These are phyloP conservation scores for Philotrypesis tridentata DNA, from an alignment of 1,140 invertebrate genomes.

Conservation along the genomic window DNA sequence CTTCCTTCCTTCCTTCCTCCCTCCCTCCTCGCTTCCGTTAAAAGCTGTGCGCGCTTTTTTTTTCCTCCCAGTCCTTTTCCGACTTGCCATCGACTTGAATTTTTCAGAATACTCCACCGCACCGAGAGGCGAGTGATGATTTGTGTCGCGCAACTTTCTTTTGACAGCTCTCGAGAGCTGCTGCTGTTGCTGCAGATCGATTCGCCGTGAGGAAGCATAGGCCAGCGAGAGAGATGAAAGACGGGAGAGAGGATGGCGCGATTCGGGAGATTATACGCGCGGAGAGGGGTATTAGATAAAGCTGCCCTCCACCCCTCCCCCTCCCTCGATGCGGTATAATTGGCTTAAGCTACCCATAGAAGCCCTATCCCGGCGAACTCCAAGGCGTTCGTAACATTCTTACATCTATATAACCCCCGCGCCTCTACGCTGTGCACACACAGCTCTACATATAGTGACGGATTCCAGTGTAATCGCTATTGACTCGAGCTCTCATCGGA, in stretches of 20 bases:
- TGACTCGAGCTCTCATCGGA: too few species aligned
- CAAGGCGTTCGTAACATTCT: conserved; percentile 11
- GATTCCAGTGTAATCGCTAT: too few species aligned
- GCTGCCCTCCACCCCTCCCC: too few species aligned
- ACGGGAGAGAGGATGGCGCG: neutral
- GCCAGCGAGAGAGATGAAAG: neutral
- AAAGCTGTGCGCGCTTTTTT: neutral
- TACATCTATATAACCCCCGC: neutral
- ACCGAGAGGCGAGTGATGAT: neutral
- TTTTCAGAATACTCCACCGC: too few species aligned
- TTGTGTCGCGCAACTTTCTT: neutral
- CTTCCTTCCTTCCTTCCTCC: conserved; percentile 20
- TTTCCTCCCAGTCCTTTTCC: neutral
- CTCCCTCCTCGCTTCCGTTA: conserved; percentile 3
- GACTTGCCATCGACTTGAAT: too few species aligned
- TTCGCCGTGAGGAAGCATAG: too few species aligned
- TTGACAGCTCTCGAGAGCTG: neutral
- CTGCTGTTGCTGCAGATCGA: too few species aligned
- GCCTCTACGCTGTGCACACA: too few species aligned
- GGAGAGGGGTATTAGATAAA: conserved; percentile 10
- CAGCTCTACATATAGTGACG: neutral
- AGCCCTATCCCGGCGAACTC: conserved; percentile 2
- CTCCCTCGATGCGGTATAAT: conserved; percentile 1
- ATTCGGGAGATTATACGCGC: neutral
- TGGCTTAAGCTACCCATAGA: conserved; percentile 16